These are phyloP conservation scores for Cheilosia variabilis DNA, from an alignment of 2,888 invertebrate species.

Conservation along the genomic window DNA sequence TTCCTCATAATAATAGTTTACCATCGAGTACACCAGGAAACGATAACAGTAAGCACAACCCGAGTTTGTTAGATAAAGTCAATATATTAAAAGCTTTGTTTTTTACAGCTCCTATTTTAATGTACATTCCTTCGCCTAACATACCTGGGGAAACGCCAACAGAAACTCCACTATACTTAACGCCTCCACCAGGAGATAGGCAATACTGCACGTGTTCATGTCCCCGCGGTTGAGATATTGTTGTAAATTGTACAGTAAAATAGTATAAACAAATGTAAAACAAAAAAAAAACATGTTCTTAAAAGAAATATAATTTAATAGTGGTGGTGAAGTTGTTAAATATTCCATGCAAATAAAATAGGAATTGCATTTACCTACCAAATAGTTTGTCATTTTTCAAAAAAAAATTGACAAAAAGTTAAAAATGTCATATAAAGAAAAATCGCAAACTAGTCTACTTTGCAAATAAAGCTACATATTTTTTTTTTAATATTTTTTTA, in stretches of 20 bases:
- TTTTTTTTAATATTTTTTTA: too few relatives aligned
- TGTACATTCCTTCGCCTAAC: conserved; percentile 15
- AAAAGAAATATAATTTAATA: not conserved
- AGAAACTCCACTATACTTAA: not conserved
- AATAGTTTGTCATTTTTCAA: too few relatives aligned
- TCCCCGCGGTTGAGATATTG: conserved; percentile 1
- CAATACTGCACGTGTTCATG: conserved; percentile 23
- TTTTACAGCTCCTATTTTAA: conserved; percentile 4
- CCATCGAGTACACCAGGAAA: not conserved
- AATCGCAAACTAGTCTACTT: too few relatives aligned
- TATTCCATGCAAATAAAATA: not conserved
- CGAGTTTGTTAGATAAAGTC: too few relatives aligned
- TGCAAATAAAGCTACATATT: too few relatives aligned
- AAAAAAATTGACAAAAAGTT: too few relatives aligned
- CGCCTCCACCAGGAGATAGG: not conserved
- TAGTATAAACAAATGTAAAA: not conserved
- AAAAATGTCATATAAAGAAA: too few relatives aligned
- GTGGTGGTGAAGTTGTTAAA: not conserved
- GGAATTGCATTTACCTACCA: too few relatives aligned
- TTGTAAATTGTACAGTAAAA: not conserved
- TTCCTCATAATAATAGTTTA: not conserved
- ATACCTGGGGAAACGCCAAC: not conserved
- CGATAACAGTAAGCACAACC: not conserved
- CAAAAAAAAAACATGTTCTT: not conserved
- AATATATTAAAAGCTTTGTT: not conserved